Percentiles rank a stretch among this genome's conserved stretches.
phyloP scores from a whole-genome alignment of 2,888 invertebrate genomes.

The Lasioglossum figueresi region DNA sequence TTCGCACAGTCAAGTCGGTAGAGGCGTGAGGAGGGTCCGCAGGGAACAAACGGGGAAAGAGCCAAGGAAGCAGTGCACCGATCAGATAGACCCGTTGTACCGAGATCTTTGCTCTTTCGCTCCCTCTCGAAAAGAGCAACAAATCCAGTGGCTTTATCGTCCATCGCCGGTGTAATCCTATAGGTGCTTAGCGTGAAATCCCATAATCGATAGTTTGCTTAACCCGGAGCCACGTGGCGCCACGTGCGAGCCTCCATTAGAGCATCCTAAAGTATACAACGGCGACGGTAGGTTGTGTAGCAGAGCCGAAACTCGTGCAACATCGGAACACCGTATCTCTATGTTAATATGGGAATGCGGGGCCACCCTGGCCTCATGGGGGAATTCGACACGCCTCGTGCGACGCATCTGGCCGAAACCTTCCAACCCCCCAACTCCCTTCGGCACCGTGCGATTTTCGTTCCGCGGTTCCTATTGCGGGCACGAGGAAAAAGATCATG shows the following conservation, averaged over 20 bases:
- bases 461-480: conserved; percentile 28
- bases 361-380: conserved; percentile 68
- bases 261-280: conserved; percentile 69
- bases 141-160: conserved; percentile 82
- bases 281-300: conserved; percentile 28
- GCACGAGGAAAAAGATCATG: conserved; percentile 34
- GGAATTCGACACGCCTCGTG: conserved; percentile 79
- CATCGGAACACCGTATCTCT: conserved; percentile 80
- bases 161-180: conserved; percentile 82
- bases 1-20: conserved; percentile 31
- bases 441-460: conserved; percentile 39
- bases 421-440: conserved; percentile 27
- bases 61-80: conserved; percentile 37
- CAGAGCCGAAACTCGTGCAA: conserved; percentile 41
- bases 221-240: conserved; percentile 83
- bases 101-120: conserved; percentile 52
- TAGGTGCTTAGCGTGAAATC: conserved; percentile 84
- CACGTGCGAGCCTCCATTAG: conserved; percentile 82
- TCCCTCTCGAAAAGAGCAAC: conserved; percentile 79
- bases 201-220: conserved; percentile 84
- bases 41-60: conserved; percentile 29
- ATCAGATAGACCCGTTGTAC: conserved; percentile 64
- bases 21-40: neutral
- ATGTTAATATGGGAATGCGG: conserved; percentile 82
- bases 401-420: conserved; percentile 70